Base-by-base conservation (phyloP, 2,888 invertebrate species). In the Polymixis flavicincta region DNA sequence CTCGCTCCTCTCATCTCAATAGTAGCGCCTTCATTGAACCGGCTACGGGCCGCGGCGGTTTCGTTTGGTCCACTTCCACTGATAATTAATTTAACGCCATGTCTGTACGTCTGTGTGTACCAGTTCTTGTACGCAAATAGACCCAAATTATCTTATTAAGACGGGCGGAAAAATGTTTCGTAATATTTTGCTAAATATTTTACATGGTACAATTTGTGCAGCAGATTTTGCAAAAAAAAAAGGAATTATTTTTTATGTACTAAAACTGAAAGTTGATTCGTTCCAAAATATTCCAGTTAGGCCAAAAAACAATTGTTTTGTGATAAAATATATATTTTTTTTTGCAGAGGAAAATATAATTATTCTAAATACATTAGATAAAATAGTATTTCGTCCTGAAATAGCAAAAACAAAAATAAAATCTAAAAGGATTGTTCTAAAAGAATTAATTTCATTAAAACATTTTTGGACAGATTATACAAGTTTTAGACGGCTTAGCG, bases 31-130 rank as follows among this genome's bases (percentile, higher is more conserved):
- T 28, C 59, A 42, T 13, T 75, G 78, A 82, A 74, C 55, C 74
- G 63, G 73, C 71, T 60, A 76, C 73, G 79, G 85, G 86, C 81
- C 82, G 76, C 76, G 64, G 84, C 79, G 85, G 86, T 88, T 87
- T 90, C 83, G 76, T 90, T 88, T 88, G 89, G 89, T 89, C 86
- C 87, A 89, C 83, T 85, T 86, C 86, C 84, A 86, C 84, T 88
- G 80, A 85, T 92, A 92, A 92, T 92, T 92, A 93, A 92, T 92
- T 92, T 92, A 89, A 91, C 90, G 88, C 90, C 86, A 89, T 85
- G 89, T 90, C 88, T 88, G 86, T 85, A 84, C 74, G 63, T 66
- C 63, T 71, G 67, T 63, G 63, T 67, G 63, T 73, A 64, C 66
- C 61, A 69, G 72, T 74, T 74, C 74, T 69, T 78, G 52, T 76